Base-by-base conservation (phyloP, 2,797 vertebrate genomes). In the Hybognathus amarus region DNA sequence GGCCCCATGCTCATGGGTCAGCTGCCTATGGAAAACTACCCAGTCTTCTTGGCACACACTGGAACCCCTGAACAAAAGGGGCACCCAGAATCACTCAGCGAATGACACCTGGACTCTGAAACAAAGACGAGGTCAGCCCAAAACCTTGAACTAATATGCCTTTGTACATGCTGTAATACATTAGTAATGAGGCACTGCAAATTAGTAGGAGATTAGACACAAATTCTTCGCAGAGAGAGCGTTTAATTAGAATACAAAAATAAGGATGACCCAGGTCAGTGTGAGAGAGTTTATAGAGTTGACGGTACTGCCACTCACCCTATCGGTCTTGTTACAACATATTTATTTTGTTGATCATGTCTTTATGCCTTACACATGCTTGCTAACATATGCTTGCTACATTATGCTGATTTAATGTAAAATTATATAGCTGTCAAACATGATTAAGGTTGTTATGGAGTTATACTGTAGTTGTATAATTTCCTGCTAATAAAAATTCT, bases 11-110 rank as follows among this genome's bases (percentile, higher is more conserved):
- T 83, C 47, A 42, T 6, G 30, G 73, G 24, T 76, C 70, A 79
- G 77, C 71, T 76, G 24, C 77, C 77, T 70, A 24, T 83, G 85
- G 85, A 86, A 86, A 86, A 33, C 77, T 83, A 76, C 70, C 73
- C 69, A 54, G 47, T 33, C 73, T 77, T 66, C 77, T 70, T 70
- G 56, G 70, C 79, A 75, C 85, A 64, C 61, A 83, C 81, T 75
- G 30, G 70, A 80, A 83, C 52, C 77, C 50, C 56, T 69, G 52
- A 80, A 83, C 85, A 86, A 86, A 83, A 83, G 77, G 38, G 50
- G 73, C 24, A 66, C 74, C 69, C 47, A 45, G 71, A 68, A 59
- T 67, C 63, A 76, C 61, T 67, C 22, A 30, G 17, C 12, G 24
- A 82, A 66, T 82, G 42, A 61, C 22, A 56, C 61, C 59, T 75